Evolutionary conservation across 2,797 vertebrate species (phyloP), one percentile per base, ranked within the genome.

Genomic region (Trachurus trachurus): DNA sequence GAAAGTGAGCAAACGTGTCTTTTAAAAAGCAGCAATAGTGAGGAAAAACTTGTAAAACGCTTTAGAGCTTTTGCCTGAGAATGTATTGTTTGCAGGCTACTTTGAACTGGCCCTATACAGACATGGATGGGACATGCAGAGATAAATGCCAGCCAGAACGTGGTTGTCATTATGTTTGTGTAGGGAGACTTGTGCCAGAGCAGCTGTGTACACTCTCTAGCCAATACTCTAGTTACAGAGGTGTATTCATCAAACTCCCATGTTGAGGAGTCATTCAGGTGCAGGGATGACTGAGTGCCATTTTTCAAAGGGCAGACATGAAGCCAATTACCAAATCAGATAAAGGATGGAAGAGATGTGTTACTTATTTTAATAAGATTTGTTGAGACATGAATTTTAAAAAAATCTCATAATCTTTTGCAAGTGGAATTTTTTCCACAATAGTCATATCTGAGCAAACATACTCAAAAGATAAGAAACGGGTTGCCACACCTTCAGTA

Each of bases 151-250:
- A 87, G 77, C 39, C 73, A 77, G 60, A 83, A 65, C n/a, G 29
- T 65, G 65, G 71, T 74, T 91, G 90, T 90, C 85, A 80, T 85
- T 87, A 69, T 93, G 89, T 91, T 93, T 95, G 93, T 93, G 69
- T 78, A 89, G 72, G 84, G 80, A 82, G 76, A 90, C 79, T 72
- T 85, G 59, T 65, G 15, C 39, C 73, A 70, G 64, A 81, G 89
- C 95, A 96, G 94, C 94, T 95, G 95, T 93, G 94, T 90, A 94
- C 89, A 96, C 94, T 88, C 71, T 81, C 54, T 50, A 71, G 74
- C 79, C 16, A 61, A 74, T 87, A 73, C 69, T 81, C 76, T 64
- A 71, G 84, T 90, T 85, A 80, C 74, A 81, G 79, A 87, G 58
- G 78, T 26, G 8, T 80, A 85, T 83, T 89, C 74, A 86, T 89